These are phyloP conservation scores for Sitophilus oryzae DNA, from an alignment of 1,140 invertebrate species.

Conservation along the genomic window DNA sequence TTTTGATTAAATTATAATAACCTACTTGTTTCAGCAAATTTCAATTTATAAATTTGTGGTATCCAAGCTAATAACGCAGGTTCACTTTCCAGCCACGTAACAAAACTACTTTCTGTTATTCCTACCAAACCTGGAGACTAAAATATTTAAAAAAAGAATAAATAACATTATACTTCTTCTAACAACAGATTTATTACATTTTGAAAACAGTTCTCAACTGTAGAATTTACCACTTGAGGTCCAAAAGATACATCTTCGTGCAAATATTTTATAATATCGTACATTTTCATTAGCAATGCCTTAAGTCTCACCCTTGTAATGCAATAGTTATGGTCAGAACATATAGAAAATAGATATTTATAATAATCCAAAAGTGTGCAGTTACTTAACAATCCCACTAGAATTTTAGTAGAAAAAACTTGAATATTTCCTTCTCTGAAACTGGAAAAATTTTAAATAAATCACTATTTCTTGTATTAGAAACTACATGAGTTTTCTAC, in stretches of 20 bases:
- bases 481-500: constrained; percentile 7
- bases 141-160: constrained; percentile 10
- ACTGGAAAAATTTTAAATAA: constrained; percentile 38
- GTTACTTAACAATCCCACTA: constrained; percentile 55
- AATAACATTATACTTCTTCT: neutral
- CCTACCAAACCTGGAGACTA: constrained; percentile 46
- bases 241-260: constrained; percentile 53
- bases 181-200: constrained; percentile 45
- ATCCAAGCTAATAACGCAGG: constrained; percentile 53
- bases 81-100: constrained; percentile 49
- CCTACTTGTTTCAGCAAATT: constrained; percentile 47
- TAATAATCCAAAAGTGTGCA: constrained; percentile 58
- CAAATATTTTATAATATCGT: constrained; percentile 51
- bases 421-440: constrained; percentile 45
- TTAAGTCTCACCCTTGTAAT: constrained; percentile 53
- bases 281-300: constrained; percentile 50
- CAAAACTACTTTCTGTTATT: constrained; percentile 48
- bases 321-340: constrained; percentile 61
- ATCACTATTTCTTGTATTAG: neutral
- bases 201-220: constrained; percentile 57
- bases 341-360: constrained; percentile 55
- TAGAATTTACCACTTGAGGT: constrained; percentile 47
- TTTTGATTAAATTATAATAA: neutral
- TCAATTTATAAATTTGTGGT: constrained; percentile 50
- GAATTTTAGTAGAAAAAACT: constrained; percentile 55